A percentile compares a stretch with the other conserved stretches of the same genome.
Evolutionary conservation across 2,797 vertebrate species (phyloP).

Genomic region (Oceanodroma leucorhoa): DNA sequence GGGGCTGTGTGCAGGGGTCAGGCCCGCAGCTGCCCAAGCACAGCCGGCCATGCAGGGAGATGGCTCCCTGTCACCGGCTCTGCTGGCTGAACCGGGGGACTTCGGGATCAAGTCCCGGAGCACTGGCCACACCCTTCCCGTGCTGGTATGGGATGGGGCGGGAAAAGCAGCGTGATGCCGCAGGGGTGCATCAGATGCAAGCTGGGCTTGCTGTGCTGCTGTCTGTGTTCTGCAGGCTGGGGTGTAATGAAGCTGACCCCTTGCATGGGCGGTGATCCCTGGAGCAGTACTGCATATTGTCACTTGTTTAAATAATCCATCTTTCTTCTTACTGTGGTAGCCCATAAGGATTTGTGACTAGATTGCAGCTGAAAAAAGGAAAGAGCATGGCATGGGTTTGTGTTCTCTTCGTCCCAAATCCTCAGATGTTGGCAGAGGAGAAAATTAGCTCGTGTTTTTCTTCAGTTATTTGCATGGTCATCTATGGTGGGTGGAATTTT

Average conservation of each 20-base stretch:
- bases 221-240: neutral
- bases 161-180: neutral
- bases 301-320: neutral
- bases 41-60: fast-evolving
- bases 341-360: neutral
- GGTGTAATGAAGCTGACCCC: fast-evolving
- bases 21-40: neutral
- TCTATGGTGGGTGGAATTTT: neutral
- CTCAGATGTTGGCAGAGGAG: neutral
- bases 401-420: fast-evolving
- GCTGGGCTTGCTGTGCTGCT: neutral
- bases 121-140: fast-evolving
- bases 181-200: fast-evolving
- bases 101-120: neutral
- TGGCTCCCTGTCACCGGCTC: neutral
- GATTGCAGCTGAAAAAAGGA: neutral
- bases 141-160: neutral
- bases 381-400: neutral
- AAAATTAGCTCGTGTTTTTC: neutral
- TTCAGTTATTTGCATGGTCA: neutral
- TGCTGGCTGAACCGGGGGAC: neutral
- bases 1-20: neutral
- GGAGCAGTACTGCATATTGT: fast-evolving
- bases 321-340: neutral
- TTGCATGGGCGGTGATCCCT: fast-evolving